Evolutionary conservation across 2,888 invertebrate species (phyloP), one percentile per base, ranked within the genome.

Genomic region (Zele albiditarsus): DNA sequence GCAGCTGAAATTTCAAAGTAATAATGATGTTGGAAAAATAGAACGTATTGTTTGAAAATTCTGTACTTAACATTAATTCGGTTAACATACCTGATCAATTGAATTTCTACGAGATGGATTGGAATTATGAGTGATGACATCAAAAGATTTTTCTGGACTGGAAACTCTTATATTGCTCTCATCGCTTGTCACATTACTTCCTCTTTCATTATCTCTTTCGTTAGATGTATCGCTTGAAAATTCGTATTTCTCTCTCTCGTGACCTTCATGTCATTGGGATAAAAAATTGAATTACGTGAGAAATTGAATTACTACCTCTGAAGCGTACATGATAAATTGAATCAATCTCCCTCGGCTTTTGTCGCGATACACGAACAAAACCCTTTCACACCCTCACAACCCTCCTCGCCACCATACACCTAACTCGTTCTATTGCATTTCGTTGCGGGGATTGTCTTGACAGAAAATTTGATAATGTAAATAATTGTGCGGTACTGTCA

Each of bases 111-210:
- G 77, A n/a, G 79, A 80, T 14, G 81, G 80, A 76, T 78, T 82
- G 23, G 83, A 76, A 58, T 80, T 77, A 38, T 75, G 75, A 6
- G 81, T 81, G 70, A 86, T 84, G 60, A 86, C 75, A 75, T 86
- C 82, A 73, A 86, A 86, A 12, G 86, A 85, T 28, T 83, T 77
- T 31, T 83, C 80, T 6, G 31, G 71, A 12, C 77, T 77, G 23
- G 76, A 79, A 68, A 79, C 79, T 10, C 71, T 78, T 4, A 46
- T 78, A 57, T 79, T 77, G 23, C 75, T 76, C 20, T 78, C 66
- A n/a, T 74, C 72, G 28, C 53, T 60, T 14, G 78, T 70, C 23
- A 67, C 75, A 46, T 58, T 20, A 58, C 53, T 70, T 25, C 58
- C 62, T 31, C 72, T 66, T 57, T 77, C 77, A 63, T 74, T 63